Base-by-base conservation (phyloP, 2,888 invertebrate species). In the Cerastoderma edule region DNA sequence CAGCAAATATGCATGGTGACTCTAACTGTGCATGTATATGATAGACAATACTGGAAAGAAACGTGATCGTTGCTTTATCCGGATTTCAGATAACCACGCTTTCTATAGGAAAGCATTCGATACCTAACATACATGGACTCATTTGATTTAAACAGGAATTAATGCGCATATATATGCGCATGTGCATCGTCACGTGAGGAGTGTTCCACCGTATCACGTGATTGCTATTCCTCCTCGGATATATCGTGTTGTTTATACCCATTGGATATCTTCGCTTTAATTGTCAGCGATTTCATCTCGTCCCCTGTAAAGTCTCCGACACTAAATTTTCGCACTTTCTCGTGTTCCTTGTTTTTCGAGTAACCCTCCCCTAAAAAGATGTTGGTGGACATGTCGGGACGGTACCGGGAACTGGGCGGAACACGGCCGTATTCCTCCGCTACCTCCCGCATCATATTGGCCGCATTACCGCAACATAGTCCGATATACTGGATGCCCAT, bases 401-500 rank as follows among this genome's bases (percentile, higher is more conserved):
- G 35, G 70, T 87, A 90, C 64, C 73, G 75, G 57, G 73, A 75
- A 33, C 89, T 79, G 6, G 85, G 85, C 1, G 90, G 87, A n/a
- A 60, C 77, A 6, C 88, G 75, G 0, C 90, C 91, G n/a, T 89
- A 85, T 10, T 75, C 84, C 46, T 85, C 87, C 32, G 89, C 88
- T 53, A 91, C 73, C 48, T 86, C 85, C 8, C 90, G 83, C 53
- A 85, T 71, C 69, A 87, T 80, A 66, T 85, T 83, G 1, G 89
- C 73, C 3, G 85, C 78, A 68, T 89, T 88, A 16, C 91, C 91
- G 69, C 91, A 91, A 72, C 91, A 91, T 6, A 91, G 83, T 8
- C 91, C 91, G 6, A 91, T 78, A 74, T 91, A 90, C 56, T 88
- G 85, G 16, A 91, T 82, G 2, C 89, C 89, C 8, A 89, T 80